These are phyloP conservation scores for Tragulus kanchil DNA, from an alignment of 2,113 vertebrate genomes.

Conservation along the genomic window DNA sequence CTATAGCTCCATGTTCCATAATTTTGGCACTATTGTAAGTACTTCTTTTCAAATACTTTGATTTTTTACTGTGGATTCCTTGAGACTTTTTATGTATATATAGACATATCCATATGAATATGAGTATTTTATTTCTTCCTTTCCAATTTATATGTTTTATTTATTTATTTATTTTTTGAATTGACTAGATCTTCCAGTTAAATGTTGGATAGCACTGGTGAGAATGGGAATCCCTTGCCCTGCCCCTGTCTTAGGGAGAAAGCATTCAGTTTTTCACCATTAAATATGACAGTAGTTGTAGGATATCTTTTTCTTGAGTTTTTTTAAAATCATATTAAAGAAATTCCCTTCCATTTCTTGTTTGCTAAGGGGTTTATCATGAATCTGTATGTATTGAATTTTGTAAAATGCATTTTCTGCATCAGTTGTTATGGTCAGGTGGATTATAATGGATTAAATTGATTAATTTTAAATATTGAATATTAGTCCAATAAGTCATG, in stretches of 20 bases:
- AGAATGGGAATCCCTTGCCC: not conserved
- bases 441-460: not conserved
- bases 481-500: not conserved
- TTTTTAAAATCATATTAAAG: not conserved
- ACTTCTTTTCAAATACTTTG: not conserved
- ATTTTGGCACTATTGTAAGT: not conserved
- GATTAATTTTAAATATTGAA: not conserved
- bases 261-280: not conserved
- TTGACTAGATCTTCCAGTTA: not conserved
- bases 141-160: not conserved
- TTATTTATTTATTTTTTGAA: not conserved
- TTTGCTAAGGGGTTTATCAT: not conserved
- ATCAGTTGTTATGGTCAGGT: not conserved
- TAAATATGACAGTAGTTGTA: not conserved
- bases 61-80: not conserved
- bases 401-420: not conserved
- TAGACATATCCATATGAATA: not conserved
- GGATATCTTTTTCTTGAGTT: not conserved
- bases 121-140: not conserved
- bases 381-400: not conserved
- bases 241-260: not conserved
- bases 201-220: not conserved
- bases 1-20: not conserved
- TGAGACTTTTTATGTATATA: not conserved
- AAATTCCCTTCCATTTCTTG: not conserved